Conservation (phyloP, 2,888 invertebrate genomes). For the Erynnis tages region DNA sequence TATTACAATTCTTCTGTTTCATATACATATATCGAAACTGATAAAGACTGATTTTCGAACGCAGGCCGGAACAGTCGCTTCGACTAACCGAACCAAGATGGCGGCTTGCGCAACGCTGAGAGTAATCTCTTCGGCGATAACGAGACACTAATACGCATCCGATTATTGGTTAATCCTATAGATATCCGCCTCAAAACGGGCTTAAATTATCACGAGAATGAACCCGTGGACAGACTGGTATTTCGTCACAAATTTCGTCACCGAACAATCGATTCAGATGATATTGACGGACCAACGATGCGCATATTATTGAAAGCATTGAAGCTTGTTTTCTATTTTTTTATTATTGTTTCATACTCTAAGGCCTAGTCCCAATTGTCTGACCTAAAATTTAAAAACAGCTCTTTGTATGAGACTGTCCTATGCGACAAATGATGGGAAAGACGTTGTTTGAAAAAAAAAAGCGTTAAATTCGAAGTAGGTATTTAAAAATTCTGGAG, state of each 20-base stretch:
- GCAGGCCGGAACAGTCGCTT: not conserved
- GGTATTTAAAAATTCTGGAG: too few species aligned
- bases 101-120: constrained; percentile 42
- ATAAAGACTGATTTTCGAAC: not conserved
- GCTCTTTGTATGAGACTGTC: too few species aligned
- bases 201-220: constrained; percentile 26
- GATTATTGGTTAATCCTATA: constrained; percentile 50
- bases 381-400: too few species aligned
- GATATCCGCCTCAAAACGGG: constrained; percentile 30
- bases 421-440: too few species aligned
- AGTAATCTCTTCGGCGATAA: constrained; percentile 45
- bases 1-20: too few species aligned
- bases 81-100: constrained; percentile 32
- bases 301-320: too few species aligned
- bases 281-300: constrained; percentile 2
- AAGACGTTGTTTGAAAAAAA: too few species aligned
- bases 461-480: too few species aligned
- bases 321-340: too few species aligned
- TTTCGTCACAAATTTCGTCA: constrained; percentile 22
- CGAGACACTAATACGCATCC: constrained; percentile 51
- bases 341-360: too few species aligned
- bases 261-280: not conserved
- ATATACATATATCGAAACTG: too few species aligned
- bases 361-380: too few species aligned
- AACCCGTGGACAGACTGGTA: constrained; percentile 9